A percentile compares a stretch with the other conserved stretches of the same genome.
Conservation (phyloP, 2,797 vertebrate species). For the Spondyliosoma cantharus region DNA sequence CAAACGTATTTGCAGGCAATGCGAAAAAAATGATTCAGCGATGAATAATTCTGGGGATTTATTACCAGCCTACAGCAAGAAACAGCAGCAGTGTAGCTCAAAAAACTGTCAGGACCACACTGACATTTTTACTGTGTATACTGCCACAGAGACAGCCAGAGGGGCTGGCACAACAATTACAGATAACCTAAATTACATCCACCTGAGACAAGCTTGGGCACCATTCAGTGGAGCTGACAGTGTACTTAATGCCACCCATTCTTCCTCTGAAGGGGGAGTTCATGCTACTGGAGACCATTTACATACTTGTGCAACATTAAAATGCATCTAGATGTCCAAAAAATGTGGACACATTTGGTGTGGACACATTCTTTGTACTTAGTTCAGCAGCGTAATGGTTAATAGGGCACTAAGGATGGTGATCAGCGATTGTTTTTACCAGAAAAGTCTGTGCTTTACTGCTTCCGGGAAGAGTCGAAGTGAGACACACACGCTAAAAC, state of each 20-base stretch:
- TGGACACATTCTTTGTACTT: neutral
- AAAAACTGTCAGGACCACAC: conserved; percentile 41
- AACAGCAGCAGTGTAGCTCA: conserved; percentile 32
- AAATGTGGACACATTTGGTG: neutral
- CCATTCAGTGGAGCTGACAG: conserved; percentile 12
- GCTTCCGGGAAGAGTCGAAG: neutral
- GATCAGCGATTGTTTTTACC: conserved; percentile 24
- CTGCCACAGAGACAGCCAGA: conserved; percentile 50
- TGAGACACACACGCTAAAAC: conserved; percentile 5
- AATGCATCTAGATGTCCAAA: neutral
- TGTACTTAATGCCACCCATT: conserved; percentile 32
- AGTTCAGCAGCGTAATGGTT: conserved; percentile 3
- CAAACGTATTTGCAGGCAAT: conserved; percentile 24
- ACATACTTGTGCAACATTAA: conserved; percentile 5
- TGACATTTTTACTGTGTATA: conserved; percentile 61
- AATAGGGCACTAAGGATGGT: neutral
- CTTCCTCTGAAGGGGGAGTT: conserved; percentile 14
- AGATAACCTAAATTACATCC: conserved; percentile 55
- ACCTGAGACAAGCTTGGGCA: conserved; percentile 32
- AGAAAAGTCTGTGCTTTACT: neutral
- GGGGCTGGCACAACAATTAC: conserved; percentile 54
- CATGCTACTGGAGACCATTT: conserved; percentile 3
- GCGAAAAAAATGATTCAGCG: conserved; percentile 20
- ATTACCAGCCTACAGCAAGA: conserved; percentile 39
- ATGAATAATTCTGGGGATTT: conserved; percentile 44